Evolutionary conservation across 2,888 invertebrate genomes (phyloP).

Genomic region (Tinea pellionella): DNA sequence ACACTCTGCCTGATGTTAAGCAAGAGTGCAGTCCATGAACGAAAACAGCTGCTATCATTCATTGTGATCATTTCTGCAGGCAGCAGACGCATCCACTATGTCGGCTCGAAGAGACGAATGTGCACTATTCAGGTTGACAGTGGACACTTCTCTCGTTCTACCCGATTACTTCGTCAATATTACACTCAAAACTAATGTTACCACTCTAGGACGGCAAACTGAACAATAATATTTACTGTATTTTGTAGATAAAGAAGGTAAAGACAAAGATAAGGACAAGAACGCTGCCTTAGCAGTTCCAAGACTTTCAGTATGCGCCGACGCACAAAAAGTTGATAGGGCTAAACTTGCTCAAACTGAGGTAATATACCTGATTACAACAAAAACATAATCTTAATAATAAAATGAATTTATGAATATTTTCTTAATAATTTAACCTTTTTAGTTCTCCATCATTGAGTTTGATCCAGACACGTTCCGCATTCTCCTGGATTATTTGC

Average conservation of each 20-base stretch:
- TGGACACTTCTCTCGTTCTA: too few relatives aligned
- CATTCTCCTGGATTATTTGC: conserved; percentile 89
- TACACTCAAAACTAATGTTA: too few relatives aligned
- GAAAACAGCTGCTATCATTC: too few relatives aligned
- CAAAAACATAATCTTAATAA: not conserved
- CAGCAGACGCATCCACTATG: too few relatives aligned
- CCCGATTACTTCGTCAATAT: too few relatives aligned
- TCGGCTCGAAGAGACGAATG: too few relatives aligned
- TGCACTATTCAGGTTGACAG: too few relatives aligned
- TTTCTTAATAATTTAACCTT: not conserved
- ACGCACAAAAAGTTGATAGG: conserved; percentile 93
- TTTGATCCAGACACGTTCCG: conserved; percentile 95
- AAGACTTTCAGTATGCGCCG: conserved; percentile 90
- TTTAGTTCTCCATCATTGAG: conserved; percentile 92
- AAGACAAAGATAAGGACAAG: conserved; percentile 84
- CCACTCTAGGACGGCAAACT: too few relatives aligned
- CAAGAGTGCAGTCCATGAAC: too few relatives aligned
- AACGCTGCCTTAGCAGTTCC: conserved; percentile 85
- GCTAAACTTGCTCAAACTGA: conserved; percentile 93
- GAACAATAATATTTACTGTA: too few relatives aligned
- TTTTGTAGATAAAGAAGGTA: conserved; percentile 79
- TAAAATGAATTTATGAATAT: not conserved
- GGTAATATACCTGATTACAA: conserved; percentile 62
- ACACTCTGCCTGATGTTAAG: too few relatives aligned
- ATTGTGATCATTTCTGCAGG: too few relatives aligned